These are phyloP conservation scores for Antedon mediterranea DNA, from an alignment of 53 echinoderm and acorn worm species.

Conservation along the genomic window DNA sequence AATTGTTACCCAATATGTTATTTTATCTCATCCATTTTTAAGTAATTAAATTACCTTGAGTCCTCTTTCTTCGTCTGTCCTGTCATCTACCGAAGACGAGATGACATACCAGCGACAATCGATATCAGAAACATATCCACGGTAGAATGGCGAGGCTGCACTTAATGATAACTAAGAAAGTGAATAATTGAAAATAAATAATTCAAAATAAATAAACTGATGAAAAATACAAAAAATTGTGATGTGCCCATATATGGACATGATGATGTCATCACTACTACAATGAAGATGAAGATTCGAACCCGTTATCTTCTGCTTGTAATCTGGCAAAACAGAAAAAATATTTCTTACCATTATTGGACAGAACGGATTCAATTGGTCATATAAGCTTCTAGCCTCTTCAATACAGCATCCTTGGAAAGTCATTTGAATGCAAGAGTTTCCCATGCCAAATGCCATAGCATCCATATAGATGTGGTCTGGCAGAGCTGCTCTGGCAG, in stretches of 20 bases:
- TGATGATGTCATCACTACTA: no score
- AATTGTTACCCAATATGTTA: no score
- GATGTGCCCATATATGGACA: no score
- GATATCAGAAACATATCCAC: conserved; percentile 66
- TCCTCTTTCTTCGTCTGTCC: conserved; percentile 69
- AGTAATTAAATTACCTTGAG: conserved; percentile 25
- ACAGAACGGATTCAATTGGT: conserved; percentile 73
- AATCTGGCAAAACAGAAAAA: no score
- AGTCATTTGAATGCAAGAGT: conserved; percentile 73
- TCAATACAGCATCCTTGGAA: conserved; percentile 83
- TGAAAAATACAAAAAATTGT: no score
- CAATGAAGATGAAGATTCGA: no score
- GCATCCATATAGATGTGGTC: conserved; percentile 96
- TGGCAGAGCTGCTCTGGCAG: conserved; percentile 53
- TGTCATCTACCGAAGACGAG: conserved; percentile 64
- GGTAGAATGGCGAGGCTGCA: conserved; percentile 66
- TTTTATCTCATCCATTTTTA: no score
- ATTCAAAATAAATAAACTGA: no score
- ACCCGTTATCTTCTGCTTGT: neutral
- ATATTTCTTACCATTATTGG: conserved; percentile 67
- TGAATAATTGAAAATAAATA: neutral
- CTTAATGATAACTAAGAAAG: conserved; percentile 60
- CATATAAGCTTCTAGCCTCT: conserved; percentile 69
- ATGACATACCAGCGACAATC: conserved; percentile 88
- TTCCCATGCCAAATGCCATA: conserved; percentile 94